phyloP scores from a whole-genome alignment of 2,888 invertebrate genomes.

The Griposia aprilina region DNA sequence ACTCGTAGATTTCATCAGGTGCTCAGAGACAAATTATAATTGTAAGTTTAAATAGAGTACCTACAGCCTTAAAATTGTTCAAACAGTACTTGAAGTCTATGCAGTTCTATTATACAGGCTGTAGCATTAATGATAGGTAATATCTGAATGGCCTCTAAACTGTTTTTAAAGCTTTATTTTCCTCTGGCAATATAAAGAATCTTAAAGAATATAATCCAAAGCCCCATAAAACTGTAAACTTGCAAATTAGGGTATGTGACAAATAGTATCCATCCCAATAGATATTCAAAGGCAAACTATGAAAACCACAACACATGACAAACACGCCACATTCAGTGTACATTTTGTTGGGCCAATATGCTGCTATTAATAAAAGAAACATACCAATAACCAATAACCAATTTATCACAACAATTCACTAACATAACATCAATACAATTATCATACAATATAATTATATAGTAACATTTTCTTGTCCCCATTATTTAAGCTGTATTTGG shows the following conservation, averaged over 20 bases:
- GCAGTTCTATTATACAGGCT: no score
- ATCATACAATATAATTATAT: constrained; percentile 9
- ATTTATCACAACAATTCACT: neutral
- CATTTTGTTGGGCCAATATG: neutral
- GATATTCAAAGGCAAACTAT: neutral
- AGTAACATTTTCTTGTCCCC: neutral
- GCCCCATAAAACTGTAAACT: neutral
- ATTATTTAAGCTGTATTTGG: neutral
- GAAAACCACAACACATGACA: neutral
- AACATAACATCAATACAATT: neutral
- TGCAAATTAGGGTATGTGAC: neutral
- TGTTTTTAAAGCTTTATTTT: neutral
- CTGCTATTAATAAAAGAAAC: neutral
- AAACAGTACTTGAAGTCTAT: neutral
- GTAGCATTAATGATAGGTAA: neutral
- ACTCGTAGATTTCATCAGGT: constrained; percentile 49
- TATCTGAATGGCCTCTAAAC: neutral
- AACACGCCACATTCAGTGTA: neutral
- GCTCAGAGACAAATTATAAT: constrained; percentile 31
- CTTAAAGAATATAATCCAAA: neutral
- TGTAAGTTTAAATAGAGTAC: neutral
- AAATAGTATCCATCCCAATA: neutral
- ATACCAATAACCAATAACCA: constrained; percentile 7
- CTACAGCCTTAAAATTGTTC: neutral
- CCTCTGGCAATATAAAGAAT: neutral